phyloP scores from a whole-genome alignment of 2,797 vertebrate genomes.

The Allobates femoralis region DNA sequence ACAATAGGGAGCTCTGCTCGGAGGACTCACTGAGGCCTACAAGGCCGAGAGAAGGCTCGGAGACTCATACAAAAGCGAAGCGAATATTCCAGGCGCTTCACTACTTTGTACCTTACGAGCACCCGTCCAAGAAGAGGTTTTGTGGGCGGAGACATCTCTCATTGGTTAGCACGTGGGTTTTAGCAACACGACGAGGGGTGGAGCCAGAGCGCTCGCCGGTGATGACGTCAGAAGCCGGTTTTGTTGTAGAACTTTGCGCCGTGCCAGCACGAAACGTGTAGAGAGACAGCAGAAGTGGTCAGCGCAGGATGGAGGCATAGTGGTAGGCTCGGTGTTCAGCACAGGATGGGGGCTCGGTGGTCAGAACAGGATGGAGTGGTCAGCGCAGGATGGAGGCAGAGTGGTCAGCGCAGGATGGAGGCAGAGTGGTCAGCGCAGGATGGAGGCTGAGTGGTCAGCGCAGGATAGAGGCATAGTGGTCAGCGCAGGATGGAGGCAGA shows the following conservation, averaged over 20 bases:
- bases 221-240: conserved; percentile 36
- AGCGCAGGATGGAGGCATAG: too few relatives aligned
- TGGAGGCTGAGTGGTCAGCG: too few relatives aligned
- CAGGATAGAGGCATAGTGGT: too few relatives aligned
- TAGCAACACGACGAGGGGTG: conserved; percentile 4
- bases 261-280: not conserved
- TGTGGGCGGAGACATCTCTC: not conserved
- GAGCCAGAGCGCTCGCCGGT: not conserved
- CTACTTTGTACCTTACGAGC: conserved; percentile 24
- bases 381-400: too few relatives aligned
- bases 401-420: too few relatives aligned
- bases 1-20: not conserved
- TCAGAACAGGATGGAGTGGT: too few relatives aligned
- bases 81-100: conserved; percentile 4
- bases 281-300: too few relatives aligned
- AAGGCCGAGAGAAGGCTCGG: not conserved
- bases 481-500: too few relatives aligned
- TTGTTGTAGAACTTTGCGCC: not conserved
- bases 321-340: too few relatives aligned
- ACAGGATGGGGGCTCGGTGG: too few relatives aligned
- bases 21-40: not conserved
- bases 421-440: too few relatives aligned
- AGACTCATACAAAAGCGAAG: not conserved
- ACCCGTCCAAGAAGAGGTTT: not conserved
- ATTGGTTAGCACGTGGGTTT: not conserved